These are phyloP conservation scores for Eupithecia subumbrata DNA, from an alignment of 2,888 invertebrate species.

Conservation along the genomic window DNA sequence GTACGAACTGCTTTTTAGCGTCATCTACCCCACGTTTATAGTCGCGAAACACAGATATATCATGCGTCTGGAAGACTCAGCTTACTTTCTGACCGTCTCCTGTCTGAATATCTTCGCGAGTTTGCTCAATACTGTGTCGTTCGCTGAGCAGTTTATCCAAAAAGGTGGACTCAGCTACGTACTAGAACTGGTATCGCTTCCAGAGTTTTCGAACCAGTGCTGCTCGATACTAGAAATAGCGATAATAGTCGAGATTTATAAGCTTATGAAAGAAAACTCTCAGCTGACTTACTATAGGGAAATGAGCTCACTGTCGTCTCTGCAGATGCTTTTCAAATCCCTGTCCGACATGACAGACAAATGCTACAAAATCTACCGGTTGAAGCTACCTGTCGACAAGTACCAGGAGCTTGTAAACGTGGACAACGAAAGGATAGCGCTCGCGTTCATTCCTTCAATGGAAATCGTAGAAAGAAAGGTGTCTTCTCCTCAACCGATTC, in stretches of 20 bases:
- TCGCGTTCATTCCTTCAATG: constrained; percentile 48
- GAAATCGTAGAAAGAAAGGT: constrained; percentile 43
- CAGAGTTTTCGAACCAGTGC: constrained; percentile 84
- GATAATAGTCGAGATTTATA: constrained; percentile 84
- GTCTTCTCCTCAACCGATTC: constrained; percentile 55
- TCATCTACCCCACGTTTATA: constrained; percentile 85
- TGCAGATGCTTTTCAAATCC: constrained; percentile 75
- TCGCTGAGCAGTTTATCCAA: constrained; percentile 85
- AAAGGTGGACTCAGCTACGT: constrained; percentile 84
- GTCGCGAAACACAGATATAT: constrained; percentile 80
- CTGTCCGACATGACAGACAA: constrained; percentile 68
- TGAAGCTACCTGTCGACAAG: constrained; percentile 62
- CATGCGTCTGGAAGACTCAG: constrained; percentile 73
- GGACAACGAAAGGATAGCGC: constrained; percentile 57
- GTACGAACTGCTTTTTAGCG: constrained; percentile 83
- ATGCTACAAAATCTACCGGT: constrained; percentile 67
- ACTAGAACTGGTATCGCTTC: constrained; percentile 78
- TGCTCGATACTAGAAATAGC: constrained; percentile 85
- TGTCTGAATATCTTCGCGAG: constrained; percentile 85
- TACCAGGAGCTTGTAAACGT: constrained; percentile 67
- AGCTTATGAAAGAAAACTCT: constrained; percentile 67
- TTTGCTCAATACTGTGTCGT: constrained; percentile 80
- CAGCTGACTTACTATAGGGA: constrained; percentile 65
- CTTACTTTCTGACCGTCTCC: constrained; percentile 84
- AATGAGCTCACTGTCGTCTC: constrained; percentile 69